Evolutionary conservation across 2,113 vertebrate genomes (phyloP).

Genomic region (Gracilinanus agilis): DNA sequence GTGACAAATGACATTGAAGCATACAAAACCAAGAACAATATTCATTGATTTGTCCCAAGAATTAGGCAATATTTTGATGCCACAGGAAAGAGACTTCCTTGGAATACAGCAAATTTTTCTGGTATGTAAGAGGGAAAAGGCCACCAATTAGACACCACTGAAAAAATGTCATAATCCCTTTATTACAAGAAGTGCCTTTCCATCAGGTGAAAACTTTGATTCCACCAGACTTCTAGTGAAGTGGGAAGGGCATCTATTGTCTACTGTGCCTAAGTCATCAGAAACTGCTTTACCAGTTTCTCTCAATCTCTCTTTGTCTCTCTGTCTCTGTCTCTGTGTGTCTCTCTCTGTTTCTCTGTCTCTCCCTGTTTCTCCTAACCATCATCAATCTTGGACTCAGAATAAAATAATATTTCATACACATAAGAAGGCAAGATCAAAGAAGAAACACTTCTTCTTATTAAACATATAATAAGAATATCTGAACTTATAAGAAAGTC

Average conservation of each 20-base stretch:
- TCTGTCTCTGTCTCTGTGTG: too few species aligned
- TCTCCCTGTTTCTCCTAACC: too few species aligned
- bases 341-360: too few species aligned
- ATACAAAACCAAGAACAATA: neutral
- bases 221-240: neutral
- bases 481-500: neutral
- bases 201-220: neutral
- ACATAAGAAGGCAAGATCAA: neutral
- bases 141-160: neutral
- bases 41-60: neutral
- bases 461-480: neutral
- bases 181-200: neutral
- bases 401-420: neutral
- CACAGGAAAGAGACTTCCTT: neutral
- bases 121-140: neutral
- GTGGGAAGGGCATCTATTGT: neutral
- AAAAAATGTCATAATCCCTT: neutral
- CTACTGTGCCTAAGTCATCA: neutral
- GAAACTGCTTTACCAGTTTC: neutral
- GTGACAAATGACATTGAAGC: neutral
- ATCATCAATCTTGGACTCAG: neutral
- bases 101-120: neutral
- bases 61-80: neutral
- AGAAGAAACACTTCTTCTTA: neutral
- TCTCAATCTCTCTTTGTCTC: neutral